Evolutionary conservation across 2,797 vertebrate genomes (phyloP).

Genomic region (Uromys caudimaculatus): DNA sequence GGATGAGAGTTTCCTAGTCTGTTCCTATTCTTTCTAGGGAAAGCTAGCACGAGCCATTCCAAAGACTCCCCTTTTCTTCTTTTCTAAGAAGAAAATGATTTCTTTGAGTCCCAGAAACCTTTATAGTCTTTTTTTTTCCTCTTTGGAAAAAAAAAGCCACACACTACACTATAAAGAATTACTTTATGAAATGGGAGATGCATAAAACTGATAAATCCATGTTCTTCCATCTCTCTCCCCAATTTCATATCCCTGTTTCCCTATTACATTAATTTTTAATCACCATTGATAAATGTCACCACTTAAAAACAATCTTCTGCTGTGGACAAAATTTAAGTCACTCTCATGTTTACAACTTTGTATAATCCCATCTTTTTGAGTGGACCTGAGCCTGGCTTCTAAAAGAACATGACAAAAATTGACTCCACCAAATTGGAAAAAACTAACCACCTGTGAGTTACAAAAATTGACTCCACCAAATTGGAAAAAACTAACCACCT

Average conservation of each 20-base stretch:
- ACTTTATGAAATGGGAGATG: constrained; percentile 17
- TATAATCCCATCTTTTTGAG: background rate
- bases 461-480: no score
- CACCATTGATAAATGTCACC: background rate
- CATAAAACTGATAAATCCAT: background rate
- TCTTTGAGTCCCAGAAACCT: background rate
- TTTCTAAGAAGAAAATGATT: constrained; percentile 30
- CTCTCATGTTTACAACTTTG: background rate
- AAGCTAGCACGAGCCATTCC: background rate
- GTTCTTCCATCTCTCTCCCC: background rate
- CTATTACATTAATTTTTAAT: background rate
- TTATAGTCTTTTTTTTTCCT: background rate
- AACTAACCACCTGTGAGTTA: no score
- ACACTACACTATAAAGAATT: background rate
- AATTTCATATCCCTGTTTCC: background rate
- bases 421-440: no score
- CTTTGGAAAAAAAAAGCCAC: constrained; percentile 32
- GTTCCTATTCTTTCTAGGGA: background rate
- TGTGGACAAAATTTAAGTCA: background rate
- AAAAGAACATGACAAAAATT: background rate
- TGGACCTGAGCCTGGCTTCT: background rate
- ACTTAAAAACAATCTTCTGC: background rate
- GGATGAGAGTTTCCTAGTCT: background rate
- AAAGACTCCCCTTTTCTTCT: background rate
- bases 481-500: no score